Evolutionary conservation across 2,797 vertebrate species (phyloP), one percentile per base, ranked within the genome.

Genomic region (Clarias fuscus): DNA sequence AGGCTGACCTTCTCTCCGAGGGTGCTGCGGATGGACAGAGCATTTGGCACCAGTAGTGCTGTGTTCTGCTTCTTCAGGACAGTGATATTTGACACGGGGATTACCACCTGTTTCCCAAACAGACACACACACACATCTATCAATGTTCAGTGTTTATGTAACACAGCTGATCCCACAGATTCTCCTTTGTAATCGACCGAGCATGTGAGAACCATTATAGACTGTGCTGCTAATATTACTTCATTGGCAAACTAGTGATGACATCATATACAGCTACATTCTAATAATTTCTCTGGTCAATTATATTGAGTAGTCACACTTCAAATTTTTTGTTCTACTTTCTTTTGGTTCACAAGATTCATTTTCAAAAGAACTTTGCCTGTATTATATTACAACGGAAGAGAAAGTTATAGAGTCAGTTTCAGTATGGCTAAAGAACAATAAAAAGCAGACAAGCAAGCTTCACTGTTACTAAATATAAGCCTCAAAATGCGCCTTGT

Each of bases 31-130:
- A 97, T 86, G 3, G 96, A 97, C 90, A 98, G 90, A 4, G 96
- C 97, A 0, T 97, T 98, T 43, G 97, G 97, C 22, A 98, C 96
- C 82, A 98, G 92, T 62, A 98, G 89, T 0, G 94, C 96, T 0
- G 92, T 98, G 92, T 98, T 98, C 92, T 97, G 96, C 86, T 98
- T 98, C 92, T 98, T 98, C 84, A 98, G 88, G 30, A 93, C 85
- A 0, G 88, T 91, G 87, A 98, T 93, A 65, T 87, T 92, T 30
- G 91, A 82, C 5, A 97, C 87, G 0, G 96, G 95, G 86, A 98
- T 92, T 64, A 96, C 92, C 0, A 93, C 92, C 97, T 98, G 90
- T 3, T 86, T 78, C 10, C 84, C 0, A 88, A 73, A 89, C 37
- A 37, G 3, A 70, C 76, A 78, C 43, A 75, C 72, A 48, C 48